These are phyloP conservation scores for Glareola pratincola DNA, from an alignment of 2,113 vertebrate genomes.

Conservation along the genomic window DNA sequence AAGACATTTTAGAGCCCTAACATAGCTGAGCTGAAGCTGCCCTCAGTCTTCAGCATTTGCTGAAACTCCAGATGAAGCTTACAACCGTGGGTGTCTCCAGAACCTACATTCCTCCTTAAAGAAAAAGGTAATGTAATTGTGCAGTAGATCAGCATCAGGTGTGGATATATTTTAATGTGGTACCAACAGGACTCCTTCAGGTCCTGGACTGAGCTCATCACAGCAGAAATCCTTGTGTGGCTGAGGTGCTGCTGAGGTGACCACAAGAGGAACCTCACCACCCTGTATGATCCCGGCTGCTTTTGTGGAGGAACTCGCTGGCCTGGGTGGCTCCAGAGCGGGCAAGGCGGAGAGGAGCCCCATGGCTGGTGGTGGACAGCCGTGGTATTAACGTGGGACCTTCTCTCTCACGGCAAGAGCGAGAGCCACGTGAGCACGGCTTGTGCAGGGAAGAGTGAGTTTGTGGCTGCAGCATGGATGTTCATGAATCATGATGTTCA, in stretches of 20 bases:
- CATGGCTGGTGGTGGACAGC: neutral
- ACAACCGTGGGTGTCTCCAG: neutral
- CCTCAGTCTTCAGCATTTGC: neutral
- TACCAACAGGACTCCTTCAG: neutral
- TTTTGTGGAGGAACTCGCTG: neutral
- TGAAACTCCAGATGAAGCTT: neutral
- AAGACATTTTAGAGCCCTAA: neutral
- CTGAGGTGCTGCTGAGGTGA: neutral
- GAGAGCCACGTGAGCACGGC: rapidly evolving
- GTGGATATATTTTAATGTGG: neutral
- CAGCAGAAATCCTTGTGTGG: neutral
- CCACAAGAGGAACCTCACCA: neutral
- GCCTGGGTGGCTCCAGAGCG: neutral
- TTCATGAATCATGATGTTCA: too few relatives aligned
- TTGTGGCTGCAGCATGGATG: neutral
- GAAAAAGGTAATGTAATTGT: neutral
- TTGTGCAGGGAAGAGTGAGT: neutral
- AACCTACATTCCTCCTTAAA: neutral
- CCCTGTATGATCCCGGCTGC: neutral
- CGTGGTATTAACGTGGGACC: neutral
- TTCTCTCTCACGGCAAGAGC: neutral
- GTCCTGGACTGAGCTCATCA: neutral
- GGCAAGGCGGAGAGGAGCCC: neutral
- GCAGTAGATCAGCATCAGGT: neutral
- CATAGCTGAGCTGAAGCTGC: neutral